Evolutionary conservation across 2,113 vertebrate species (phyloP), one percentile per base, ranked within the genome.

Genomic region (Bujurquina vittata): DNA sequence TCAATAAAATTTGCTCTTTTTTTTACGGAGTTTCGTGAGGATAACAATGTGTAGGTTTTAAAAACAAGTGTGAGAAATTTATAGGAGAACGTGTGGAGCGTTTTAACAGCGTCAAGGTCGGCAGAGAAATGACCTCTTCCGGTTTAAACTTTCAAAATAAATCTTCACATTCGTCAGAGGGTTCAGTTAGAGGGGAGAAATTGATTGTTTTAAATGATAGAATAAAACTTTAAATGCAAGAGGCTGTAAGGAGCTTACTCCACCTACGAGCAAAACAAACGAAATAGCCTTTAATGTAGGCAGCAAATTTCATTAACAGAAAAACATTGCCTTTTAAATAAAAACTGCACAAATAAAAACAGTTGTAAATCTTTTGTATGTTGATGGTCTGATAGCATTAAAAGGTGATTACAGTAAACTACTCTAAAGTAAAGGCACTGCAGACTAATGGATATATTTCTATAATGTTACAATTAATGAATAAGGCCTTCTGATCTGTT

Each of bases 111-210:
- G n/a, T 85, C 75, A 89, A 85, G 2, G 6, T 3, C 1, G 1
- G 2, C 17, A 31, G 31, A 14, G 33, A 18, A 75, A 11, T 3
- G 1, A 2, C 8, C 0, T 1, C 49, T 89, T 93, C 90, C 90
- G 88, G 81, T 74, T 6, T 17, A 4, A 5, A 3, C 29, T 58
- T 89, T 81, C 86, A 92, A 80, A 88, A 84, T 87, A 89, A 87
- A 63, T 26, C 0, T 1, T 61, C 14, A 22, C 4, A 55, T 22
- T 54, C 3, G 3, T 49, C 40, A 77, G 7, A 40, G 40, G 5
- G 17, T 69, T 69, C 20, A 31, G 65, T 31, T 7, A 31, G 4
- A 20, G 43, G 43, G 20, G 54, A 43, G 7, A 20, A 69, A 52
- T 1, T 46, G 4, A 15, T 46, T 4, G 49, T 18, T 52, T 18